A percentile compares a stretch with the other conserved stretches of the same genome.
Evolutionary conservation across 2,797 vertebrate genomes (phyloP).

Genomic region (Echiichthys vipera): DNA sequence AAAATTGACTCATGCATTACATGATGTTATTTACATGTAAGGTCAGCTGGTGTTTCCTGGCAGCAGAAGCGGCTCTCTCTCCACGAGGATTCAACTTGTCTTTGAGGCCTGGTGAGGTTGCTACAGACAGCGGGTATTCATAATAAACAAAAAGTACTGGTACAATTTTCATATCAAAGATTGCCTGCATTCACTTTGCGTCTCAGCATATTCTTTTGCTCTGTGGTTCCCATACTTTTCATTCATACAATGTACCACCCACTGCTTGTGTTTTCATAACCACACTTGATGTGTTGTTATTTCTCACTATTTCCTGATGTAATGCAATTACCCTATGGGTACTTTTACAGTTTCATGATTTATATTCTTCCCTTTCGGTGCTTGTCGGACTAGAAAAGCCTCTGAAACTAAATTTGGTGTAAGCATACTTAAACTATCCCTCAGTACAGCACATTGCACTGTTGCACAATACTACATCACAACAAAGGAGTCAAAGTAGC

Average conservation of each 20-base stretch:
- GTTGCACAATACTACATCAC: slow-evolving; percentile 9
- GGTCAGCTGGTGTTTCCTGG: slow-evolving; percentile 13
- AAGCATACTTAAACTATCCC: slow-evolving; percentile 23
- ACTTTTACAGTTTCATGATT: not conserved
- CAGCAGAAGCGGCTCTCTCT: not conserved
- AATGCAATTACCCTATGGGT: not conserved
- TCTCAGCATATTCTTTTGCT: not conserved
- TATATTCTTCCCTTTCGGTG: not conserved
- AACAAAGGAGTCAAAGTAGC: slow-evolving; percentile 2
- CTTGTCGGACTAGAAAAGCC: not conserved
- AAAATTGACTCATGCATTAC: slow-evolving; percentile 10
- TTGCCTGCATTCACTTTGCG: not conserved
- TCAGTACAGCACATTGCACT: slow-evolving; percentile 5
- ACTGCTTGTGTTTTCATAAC: not conserved
- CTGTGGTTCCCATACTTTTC: not conserved
- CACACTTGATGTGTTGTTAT: not conserved
- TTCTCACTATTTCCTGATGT: not conserved
- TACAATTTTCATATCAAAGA: not conserved
- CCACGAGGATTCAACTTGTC: not conserved
- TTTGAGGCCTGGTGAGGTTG: slow-evolving; percentile 12
- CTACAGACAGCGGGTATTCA: not conserved
- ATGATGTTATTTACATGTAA: slow-evolving; percentile 10
- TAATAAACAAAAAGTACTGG: slow-evolving; percentile 1
- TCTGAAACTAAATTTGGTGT: slow-evolving; percentile 6
- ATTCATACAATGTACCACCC: not conserved